Conservation (phyloP, 2,888 invertebrate genomes). For the Tryphoninae sp. region DNA sequence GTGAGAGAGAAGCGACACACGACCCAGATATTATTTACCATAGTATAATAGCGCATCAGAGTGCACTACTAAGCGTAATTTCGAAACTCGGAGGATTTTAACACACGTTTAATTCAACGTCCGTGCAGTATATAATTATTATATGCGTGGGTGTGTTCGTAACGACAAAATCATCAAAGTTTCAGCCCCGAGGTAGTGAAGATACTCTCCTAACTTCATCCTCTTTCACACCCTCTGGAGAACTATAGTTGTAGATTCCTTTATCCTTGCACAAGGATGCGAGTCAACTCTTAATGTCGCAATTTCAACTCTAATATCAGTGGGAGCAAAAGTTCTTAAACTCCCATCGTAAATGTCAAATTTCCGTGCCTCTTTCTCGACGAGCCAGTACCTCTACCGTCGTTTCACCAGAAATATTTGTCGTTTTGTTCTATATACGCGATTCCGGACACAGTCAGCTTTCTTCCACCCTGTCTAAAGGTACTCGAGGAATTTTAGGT, state of each 20-base stretch:
- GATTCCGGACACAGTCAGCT: neutral
- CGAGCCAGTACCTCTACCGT: neutral
- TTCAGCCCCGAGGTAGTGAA: slow-evolving; percentile 28
- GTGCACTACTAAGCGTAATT: slow-evolving; percentile 21
- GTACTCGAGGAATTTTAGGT: slow-evolving; percentile 47
- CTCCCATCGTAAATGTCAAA: slow-evolving; percentile 67
- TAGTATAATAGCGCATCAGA: slow-evolving; percentile 16
- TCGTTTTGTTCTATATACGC: slow-evolving; percentile 38
- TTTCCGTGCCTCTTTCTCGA: slow-evolving; percentile 34
- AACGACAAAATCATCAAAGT: slow-evolving; percentile 55
- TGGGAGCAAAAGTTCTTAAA: slow-evolving; percentile 63
- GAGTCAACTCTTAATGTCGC: slow-evolving; percentile 69
- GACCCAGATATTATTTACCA: slow-evolving; percentile 31
- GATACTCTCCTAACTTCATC: neutral
- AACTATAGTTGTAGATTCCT: neutral
- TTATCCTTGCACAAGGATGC: slow-evolving; percentile 27
- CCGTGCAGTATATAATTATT: slow-evolving; percentile 14
- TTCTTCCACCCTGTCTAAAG: neutral
- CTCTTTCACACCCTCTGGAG: neutral
- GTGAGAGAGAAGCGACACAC: slow-evolving; percentile 2
- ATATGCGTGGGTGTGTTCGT: neutral
- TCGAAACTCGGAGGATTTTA: slow-evolving; percentile 22
- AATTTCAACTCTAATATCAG: slow-evolving; percentile 71
- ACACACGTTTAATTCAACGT: slow-evolving; percentile 40
- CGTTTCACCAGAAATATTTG: slow-evolving; percentile 59